phyloP scores from a whole-genome alignment of 2,797 vertebrate genomes.

The Spinus pinus region DNA sequence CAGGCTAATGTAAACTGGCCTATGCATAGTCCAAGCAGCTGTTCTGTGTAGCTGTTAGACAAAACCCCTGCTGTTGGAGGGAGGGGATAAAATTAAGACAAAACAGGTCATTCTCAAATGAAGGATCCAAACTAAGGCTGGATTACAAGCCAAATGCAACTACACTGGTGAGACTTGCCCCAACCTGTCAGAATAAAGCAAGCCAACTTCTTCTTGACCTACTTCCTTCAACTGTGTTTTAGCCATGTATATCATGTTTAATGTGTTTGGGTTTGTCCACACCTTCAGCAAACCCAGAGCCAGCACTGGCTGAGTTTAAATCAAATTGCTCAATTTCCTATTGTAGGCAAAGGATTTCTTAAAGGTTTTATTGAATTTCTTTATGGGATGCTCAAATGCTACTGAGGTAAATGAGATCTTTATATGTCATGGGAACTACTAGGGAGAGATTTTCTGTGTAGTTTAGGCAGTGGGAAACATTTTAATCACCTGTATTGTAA shows the following conservation, averaged over 20 bases:
- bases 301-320: not conserved
- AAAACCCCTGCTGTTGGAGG: constrained; percentile 9
- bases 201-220: not conserved
- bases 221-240: not conserved
- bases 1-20: constrained; percentile 77
- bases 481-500: not conserved
- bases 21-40: constrained; percentile 73
- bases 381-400: not conserved
- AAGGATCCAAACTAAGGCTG: constrained; percentile 26
- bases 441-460: not conserved
- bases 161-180: not conserved
- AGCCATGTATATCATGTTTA: not conserved
- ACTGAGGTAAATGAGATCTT: not conserved
- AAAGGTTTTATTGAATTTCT: not conserved
- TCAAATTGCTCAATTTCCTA: not conserved
- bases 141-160: not conserved
- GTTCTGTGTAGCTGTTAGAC: constrained; percentile 68
- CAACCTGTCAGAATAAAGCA: not conserved
- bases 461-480: not conserved
- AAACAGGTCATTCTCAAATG: constrained; percentile 55
- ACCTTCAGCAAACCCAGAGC: not conserved
- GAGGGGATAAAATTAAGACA: constrained; percentile 51
- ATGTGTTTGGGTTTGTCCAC: constrained; percentile 29
- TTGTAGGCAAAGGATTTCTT: not conserved
- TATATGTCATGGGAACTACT: not conserved